These are phyloP conservation scores for Diorhabda carinulata DNA, from an alignment of 1,140 invertebrate species.

Conservation along the genomic window DNA sequence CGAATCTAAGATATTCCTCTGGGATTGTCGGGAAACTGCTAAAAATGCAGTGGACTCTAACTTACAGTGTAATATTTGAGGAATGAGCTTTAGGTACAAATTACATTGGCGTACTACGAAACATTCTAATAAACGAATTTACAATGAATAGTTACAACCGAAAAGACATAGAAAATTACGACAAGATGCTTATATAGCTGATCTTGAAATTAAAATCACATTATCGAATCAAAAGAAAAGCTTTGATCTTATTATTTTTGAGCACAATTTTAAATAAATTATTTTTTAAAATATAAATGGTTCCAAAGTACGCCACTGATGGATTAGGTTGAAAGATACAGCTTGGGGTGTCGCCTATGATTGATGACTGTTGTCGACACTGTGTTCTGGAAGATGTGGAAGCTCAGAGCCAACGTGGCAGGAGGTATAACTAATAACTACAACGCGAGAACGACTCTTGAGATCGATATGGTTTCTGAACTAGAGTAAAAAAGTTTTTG, in stretches of 20 bases:
- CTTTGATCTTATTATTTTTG: too few relatives aligned
- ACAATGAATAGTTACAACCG: too few relatives aligned
- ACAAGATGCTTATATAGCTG: too few relatives aligned
- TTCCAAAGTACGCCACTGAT: not conserved
- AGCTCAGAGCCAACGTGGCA: constrained; percentile 33
- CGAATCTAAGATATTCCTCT: not conserved
- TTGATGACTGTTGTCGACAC: constrained; percentile 48
- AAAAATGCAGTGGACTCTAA: constrained; percentile 2
- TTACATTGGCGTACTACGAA: too few relatives aligned
- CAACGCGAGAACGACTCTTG: constrained; percentile 30
- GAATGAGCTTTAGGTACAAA: too few relatives aligned
- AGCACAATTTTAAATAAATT: too few relatives aligned
- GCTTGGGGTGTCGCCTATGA: constrained; percentile 37
- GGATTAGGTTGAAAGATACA: not conserved
- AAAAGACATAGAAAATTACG: too few relatives aligned
- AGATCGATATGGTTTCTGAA: constrained; percentile 24
- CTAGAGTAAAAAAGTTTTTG: not conserved
- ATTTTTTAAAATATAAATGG: too few relatives aligned
- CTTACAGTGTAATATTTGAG: not conserved
- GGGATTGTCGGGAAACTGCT: not conserved
- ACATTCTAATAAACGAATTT: too few relatives aligned
- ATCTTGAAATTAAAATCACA: too few relatives aligned
- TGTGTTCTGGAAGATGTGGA: constrained; percentile 44
- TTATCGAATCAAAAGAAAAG: too few relatives aligned
- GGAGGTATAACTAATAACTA: constrained; percentile 45